These are phyloP conservation scores for Cheumatopsyche charites DNA, from an alignment of 1,140 invertebrate genomes.

Conservation along the genomic window DNA sequence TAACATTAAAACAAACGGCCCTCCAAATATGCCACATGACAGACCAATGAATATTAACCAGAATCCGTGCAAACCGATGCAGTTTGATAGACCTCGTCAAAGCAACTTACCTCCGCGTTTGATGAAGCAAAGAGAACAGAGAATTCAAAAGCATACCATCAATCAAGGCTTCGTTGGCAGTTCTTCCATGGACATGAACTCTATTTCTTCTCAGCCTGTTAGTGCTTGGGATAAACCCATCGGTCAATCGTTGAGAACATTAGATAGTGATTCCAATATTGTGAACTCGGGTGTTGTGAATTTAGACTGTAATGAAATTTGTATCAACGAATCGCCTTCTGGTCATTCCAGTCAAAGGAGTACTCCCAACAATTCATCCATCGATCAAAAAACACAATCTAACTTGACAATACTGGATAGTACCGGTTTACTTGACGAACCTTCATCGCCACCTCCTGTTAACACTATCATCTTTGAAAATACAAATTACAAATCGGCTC, in stretches of 20 bases:
- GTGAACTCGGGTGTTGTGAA: constrained; percentile 53
- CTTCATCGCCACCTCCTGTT: constrained; percentile 74
- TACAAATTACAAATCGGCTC: constrained; percentile 81
- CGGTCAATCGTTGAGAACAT: constrained; percentile 66
- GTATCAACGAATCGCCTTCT: constrained; percentile 54
- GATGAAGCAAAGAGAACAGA: constrained; percentile 72
- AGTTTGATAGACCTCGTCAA: constrained; percentile 66
- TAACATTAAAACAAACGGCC: constrained; percentile 60
- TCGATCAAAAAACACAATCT: constrained; percentile 54
- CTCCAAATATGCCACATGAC: constrained; percentile 61
- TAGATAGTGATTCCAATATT: constrained; percentile 46
- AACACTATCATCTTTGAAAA: constrained; percentile 93
- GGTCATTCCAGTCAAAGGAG: constrained; percentile 63
- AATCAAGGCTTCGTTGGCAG: constrained; percentile 51
- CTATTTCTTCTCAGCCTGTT: constrained; percentile 70
- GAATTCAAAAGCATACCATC: constrained; percentile 41
- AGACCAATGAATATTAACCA: constrained; percentile 54
- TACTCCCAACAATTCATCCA: constrained; percentile 64
- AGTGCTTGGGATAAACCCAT: constrained; percentile 90
- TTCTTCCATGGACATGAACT: constrained; percentile 56
- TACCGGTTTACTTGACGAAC: constrained; percentile 69
- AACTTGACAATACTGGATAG: constrained; percentile 54
- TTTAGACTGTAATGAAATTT: constrained; percentile 55
- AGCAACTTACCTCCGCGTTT: constrained; percentile 78
- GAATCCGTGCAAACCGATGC: constrained; percentile 48